phyloP scores from a whole-genome alignment of 2,888 invertebrate species.

The Oligia fasciuncula region DNA sequence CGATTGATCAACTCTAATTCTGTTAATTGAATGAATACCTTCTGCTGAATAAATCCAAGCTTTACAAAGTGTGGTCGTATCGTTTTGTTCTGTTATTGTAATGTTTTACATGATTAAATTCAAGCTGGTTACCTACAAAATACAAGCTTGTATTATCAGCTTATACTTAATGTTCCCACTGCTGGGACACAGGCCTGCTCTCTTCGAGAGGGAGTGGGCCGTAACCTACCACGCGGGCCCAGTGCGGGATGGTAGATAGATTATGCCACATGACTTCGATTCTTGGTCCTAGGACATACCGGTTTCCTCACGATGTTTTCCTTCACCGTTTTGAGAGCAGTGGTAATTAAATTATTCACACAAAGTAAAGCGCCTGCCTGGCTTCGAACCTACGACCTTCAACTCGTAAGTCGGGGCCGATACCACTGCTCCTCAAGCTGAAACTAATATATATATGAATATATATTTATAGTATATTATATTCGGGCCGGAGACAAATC shows the following conservation, averaged over 20 bases:
- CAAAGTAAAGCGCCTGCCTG: too few relatives aligned
- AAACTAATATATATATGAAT: neutral
- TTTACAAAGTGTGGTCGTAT: too few relatives aligned
- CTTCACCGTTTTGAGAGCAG: too few relatives aligned
- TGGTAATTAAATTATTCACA: too few relatives aligned
- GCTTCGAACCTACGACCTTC: too few relatives aligned
- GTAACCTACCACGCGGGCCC: neutral
- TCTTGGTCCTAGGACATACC: too few relatives aligned
- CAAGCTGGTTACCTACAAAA: neutral
- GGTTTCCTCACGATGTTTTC: too few relatives aligned
- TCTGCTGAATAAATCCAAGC: neutral
- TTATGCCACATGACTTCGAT: neutral
- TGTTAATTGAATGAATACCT: conserved; percentile 28
- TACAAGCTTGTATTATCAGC: neutral
- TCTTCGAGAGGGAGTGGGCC: neutral
- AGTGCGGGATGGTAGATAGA: too few relatives aligned
- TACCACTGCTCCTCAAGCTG: neutral
- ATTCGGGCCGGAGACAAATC: too few relatives aligned
- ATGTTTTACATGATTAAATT: neutral
- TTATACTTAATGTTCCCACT: neutral
- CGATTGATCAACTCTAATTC: conserved; percentile 32
- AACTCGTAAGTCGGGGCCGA: too few relatives aligned
- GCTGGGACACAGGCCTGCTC: neutral
- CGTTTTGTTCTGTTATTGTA: neutral
- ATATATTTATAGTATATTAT: too few relatives aligned